A percentile compares a stretch with the other conserved stretches of the same genome.
Evolutionary conservation across 2,113 vertebrate genomes (phyloP).

Genomic region (Odobenus rosmarus): DNA sequence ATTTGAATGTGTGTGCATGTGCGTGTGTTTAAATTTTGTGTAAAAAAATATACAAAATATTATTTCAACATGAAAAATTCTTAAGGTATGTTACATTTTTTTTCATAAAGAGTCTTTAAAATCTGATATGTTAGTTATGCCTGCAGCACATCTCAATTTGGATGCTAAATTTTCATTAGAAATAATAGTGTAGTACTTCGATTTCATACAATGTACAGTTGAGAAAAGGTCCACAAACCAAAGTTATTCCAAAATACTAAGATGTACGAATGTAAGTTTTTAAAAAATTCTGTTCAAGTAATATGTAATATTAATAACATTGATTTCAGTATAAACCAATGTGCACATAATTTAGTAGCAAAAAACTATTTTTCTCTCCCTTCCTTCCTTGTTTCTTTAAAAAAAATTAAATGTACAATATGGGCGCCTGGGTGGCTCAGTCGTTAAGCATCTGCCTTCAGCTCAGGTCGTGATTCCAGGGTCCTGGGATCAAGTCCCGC

Average conservation of each 20-base stretch:
- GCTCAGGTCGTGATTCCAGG: no score
- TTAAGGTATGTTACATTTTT: neutral
- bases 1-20: neutral
- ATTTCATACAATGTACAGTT: neutral
- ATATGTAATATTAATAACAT: neutral
- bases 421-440: no score
- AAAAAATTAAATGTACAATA: neutral
- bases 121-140: neutral
- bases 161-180: neutral
- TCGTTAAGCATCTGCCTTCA: no score
- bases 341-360: neutral
- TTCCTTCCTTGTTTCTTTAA: neutral
- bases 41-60: neutral
- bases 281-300: neutral
- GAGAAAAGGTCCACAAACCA: neutral
- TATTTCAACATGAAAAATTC: neutral
- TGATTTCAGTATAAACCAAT: neutral
- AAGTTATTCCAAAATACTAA: neutral
- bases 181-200: neutral
- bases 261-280: neutral
- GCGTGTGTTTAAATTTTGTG: neutral
- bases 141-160: neutral
- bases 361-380: neutral
- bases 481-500: no score
- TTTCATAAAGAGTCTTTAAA: neutral